A percentile compares a stretch with the other conserved stretches of the same genome.
phyloP scores from a whole-genome alignment of 2,797 vertebrate species.

The Triplophysa bombifrons region DNA sequence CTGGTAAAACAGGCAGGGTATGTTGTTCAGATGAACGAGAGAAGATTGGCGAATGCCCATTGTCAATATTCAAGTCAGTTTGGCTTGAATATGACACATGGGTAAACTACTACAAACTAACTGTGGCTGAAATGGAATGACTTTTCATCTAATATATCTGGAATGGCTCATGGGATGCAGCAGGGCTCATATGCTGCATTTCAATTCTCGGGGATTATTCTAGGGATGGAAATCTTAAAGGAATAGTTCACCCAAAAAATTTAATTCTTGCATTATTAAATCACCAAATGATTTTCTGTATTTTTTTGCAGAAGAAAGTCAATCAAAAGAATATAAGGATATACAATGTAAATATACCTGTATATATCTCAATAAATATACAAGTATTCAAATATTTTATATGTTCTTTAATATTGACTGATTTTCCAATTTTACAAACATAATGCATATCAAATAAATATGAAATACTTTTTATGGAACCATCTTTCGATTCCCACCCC shows the following conservation, averaged over 20 bases:
- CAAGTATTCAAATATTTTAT: too few relatives aligned
- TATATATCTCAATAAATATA: too few relatives aligned
- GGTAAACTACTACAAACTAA: conserved; percentile 39
- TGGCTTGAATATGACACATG: conserved; percentile 9
- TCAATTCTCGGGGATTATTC: not conserved
- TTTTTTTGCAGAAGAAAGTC: too few relatives aligned
- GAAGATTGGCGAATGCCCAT: not conserved
- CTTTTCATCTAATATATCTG: conserved; percentile 1
- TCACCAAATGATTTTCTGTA: too few relatives aligned
- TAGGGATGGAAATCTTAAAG: conserved; percentile 7
- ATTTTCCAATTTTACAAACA: too few relatives aligned
- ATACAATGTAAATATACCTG: too few relatives aligned
- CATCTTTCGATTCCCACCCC: conserved; percentile 1
- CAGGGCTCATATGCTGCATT: not conserved
- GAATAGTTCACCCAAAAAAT: too few relatives aligned
- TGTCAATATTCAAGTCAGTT: not conserved
- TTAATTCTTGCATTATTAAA: too few relatives aligned
- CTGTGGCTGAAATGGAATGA: conserved; percentile 16
- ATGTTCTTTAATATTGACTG: too few relatives aligned
- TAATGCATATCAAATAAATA: too few relatives aligned
- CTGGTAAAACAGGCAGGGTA: not conserved
- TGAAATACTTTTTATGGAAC: not conserved
- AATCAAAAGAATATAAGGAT: too few relatives aligned
- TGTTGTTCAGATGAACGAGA: not conserved
- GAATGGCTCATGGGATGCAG: conserved; percentile 22